Base-by-base conservation (phyloP, 1,140 invertebrate genomes). In the Sinella curviseta region DNA sequence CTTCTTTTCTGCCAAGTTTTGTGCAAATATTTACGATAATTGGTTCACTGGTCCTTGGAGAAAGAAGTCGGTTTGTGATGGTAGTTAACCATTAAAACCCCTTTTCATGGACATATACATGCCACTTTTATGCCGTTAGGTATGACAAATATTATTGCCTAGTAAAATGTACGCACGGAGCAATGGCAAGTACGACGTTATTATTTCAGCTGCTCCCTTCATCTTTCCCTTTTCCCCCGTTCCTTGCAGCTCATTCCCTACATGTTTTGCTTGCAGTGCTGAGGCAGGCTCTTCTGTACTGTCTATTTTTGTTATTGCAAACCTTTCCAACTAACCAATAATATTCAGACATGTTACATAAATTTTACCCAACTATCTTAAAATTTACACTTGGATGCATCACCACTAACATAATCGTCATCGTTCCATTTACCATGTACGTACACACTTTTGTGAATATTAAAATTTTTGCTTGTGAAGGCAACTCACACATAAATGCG, bases 1-100 rank as follows among this genome's bases (percentile, higher is more conserved):
- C 39, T 48, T 20, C 20, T 14, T 33, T 70, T 33, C 31, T 30
- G 65, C 28, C 26, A 70, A 70, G 65, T 70, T 70, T 30, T 70
- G 65, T 70, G 65, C 65, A 70, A 70, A 70, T 70, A 70, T 70
- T 70, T 70, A 70, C 65, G 65, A 70, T 70, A 70, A 70, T 70
- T 70, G 65, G 65, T 70, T 70, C 65, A 70, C 28, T 70, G 65
- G 65, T 70, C 65, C 31, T 70, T 70, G 31, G 65, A 70, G 31
- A 70, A 70, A 70, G 1, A 70, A 70, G 65, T 70, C 65, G 24
- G 14, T 26, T 65, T 26, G 26, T 14, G 65, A 31, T 70, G 65
- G 65, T 33, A 70, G 65, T 33, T 31, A 2, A 30, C 65, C 65
- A 70, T 70, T 70, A 70, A 70, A 70, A 70, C 65, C 31, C 8